These are phyloP conservation scores for Lasioglossum calceatum DNA, from an alignment of 2,888 invertebrate genomes.

Conservation along the genomic window DNA sequence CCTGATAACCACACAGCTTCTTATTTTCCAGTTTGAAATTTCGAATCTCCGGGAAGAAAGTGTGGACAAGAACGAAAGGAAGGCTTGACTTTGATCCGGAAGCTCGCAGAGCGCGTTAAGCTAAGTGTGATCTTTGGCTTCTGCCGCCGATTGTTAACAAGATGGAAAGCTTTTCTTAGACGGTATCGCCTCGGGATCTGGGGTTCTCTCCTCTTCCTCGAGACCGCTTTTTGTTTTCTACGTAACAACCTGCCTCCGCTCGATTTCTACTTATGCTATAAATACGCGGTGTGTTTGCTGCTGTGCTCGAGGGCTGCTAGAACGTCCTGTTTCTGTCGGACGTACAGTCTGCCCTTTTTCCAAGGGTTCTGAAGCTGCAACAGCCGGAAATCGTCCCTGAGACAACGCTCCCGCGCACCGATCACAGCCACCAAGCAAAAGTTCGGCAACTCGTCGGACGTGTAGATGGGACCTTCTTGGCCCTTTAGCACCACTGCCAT, in stretches of 20 bases:
- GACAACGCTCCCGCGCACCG: constrained; percentile 96
- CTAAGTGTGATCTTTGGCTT: constrained; percentile 47
- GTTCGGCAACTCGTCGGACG: constrained; percentile 92
- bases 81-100: not conserved
- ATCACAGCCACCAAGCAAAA: constrained; percentile 98
- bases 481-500: constrained; percentile 95
- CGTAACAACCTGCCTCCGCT: constrained; percentile 12
- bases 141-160: constrained; percentile 46
- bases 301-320: constrained; percentile 95
- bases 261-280: constrained; percentile 76
- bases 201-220: not conserved
- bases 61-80: not conserved
- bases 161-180: constrained; percentile 18
- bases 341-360: constrained; percentile 97
- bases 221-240: not conserved
- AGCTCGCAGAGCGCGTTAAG: constrained; percentile 16
- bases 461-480: constrained; percentile 94
- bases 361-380: constrained; percentile 97
- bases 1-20: not conserved
- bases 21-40: not conserved
- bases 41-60: not conserved
- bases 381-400: constrained; percentile 97
- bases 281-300: constrained; percentile 90
- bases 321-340: constrained; percentile 95
- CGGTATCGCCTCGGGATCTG: not conserved